phyloP scores from a whole-genome alignment of 2,888 invertebrate species.

The Apodemia duryi region DNA sequence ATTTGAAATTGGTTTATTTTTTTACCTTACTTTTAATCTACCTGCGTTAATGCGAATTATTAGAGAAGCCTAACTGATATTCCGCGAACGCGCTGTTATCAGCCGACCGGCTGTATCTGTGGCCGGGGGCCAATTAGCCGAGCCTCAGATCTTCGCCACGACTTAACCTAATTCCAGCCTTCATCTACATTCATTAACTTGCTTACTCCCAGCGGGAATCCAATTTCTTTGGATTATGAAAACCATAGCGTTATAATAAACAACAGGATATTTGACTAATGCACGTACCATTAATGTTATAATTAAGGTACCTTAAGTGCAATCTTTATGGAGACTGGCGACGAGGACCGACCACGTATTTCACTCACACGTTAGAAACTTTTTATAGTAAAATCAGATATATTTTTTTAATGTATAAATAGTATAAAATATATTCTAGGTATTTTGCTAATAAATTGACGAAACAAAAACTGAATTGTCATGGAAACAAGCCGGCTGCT shows the following conservation, averaged over 20 bases:
- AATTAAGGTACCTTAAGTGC: too few species aligned
- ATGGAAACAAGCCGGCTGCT: too few species aligned
- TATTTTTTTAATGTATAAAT: too few species aligned
- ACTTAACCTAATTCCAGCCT: constrained; percentile 11
- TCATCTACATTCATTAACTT: constrained; percentile 10
- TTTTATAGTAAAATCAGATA: too few species aligned
- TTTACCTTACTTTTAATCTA: background rate
- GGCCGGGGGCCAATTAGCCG: background rate
- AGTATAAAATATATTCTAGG: too few species aligned
- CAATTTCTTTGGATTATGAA: constrained; percentile 1
- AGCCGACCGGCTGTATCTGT: background rate
- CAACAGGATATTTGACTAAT: background rate
- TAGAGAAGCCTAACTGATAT: background rate
- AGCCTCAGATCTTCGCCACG: constrained; percentile 5
- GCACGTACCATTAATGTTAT: background rate
- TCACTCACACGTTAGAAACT: too few species aligned
- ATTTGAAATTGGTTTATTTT: too few species aligned
- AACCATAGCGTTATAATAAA: background rate
- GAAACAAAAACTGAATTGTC: too few species aligned
- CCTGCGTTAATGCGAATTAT: background rate
- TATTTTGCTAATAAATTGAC: too few species aligned
- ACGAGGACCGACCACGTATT: too few species aligned
- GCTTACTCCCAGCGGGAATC: background rate
- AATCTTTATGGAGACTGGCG: too few species aligned
- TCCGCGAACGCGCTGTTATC: background rate